phyloP scores from a whole-genome alignment of 2,888 invertebrate species.

The Meandrusa payeni region DNA sequence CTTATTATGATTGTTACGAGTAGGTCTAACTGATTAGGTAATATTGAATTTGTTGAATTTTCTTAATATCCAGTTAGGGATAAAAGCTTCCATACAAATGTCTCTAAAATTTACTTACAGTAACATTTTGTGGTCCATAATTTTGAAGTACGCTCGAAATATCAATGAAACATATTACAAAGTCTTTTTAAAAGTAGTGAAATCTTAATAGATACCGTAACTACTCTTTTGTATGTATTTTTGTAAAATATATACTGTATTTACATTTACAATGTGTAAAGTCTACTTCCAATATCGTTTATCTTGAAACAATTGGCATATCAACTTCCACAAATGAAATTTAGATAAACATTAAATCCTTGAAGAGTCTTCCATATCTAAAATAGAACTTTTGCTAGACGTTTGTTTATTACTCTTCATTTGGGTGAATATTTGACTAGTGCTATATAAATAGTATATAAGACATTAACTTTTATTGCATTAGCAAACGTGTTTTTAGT shows the following conservation, averaged over 20 bases:
- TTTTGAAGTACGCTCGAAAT: constrained; percentile 61
- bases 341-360: constrained; percentile 62
- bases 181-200: constrained; percentile 55
- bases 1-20: constrained; percentile 61
- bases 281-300: constrained; percentile 67
- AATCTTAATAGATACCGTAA: constrained; percentile 59
- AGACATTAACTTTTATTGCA: constrained; percentile 18
- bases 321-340: constrained; percentile 76
- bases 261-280: constrained; percentile 66
- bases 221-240: constrained; percentile 75
- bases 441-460: constrained; percentile 25
- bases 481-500: constrained; percentile 8
- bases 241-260: constrained; percentile 71
- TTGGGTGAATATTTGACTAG: constrained; percentile 53
- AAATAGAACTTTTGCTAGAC: constrained; percentile 70
- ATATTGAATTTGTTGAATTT: constrained; percentile 47
- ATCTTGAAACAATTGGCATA: constrained; percentile 76
- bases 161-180: constrained; percentile 77
- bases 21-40: constrained; percentile 43
- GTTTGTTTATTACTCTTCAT: constrained; percentile 52
- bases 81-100: constrained; percentile 30
- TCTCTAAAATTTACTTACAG: constrained; percentile 27
- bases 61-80: constrained; percentile 32
- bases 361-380: constrained; percentile 80
- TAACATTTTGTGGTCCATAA: constrained; percentile 57